Conservation (phyloP, 2,113 vertebrate genomes). For the Monopterus albus region DNA sequence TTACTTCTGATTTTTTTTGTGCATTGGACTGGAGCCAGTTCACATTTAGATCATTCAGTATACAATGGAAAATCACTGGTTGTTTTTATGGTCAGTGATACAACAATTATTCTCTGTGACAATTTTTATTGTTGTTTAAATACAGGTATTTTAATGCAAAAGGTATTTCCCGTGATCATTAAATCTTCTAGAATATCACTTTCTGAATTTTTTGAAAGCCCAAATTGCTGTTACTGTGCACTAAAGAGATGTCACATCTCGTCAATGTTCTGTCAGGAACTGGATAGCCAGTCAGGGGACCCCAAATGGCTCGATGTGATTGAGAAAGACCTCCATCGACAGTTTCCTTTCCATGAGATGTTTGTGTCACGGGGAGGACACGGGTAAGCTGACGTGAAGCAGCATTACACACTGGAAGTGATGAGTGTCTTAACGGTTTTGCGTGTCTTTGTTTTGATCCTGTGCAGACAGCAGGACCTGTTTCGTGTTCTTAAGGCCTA, state of each 20-base stretch:
- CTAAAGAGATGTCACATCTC: neutral
- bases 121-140: too few species aligned
- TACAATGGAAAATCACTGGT: neutral
- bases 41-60: neutral
- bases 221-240: neutral
- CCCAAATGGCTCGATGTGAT: conserved; percentile 98
- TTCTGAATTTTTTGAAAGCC: neutral
- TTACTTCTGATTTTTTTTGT: neutral
- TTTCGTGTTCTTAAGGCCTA: conserved; percentile 98
- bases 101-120: too few species aligned
- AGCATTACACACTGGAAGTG: neutral
- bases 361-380: conserved; percentile 95
- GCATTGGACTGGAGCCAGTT: neutral
- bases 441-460: neutral
- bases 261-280: conserved; percentile 81
- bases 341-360: conserved; percentile 99
- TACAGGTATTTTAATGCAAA: neutral
- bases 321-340: conserved; percentile 95
- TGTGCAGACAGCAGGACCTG: conserved; percentile 91
- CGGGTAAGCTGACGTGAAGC: conserved; percentile 83
- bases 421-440: neutral
- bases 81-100: too few species aligned
- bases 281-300: conserved; percentile 89
- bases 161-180: neutral
- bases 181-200: neutral